Base-by-base conservation (phyloP, 2,797 vertebrate species). In the Pitangus sulphuratus region DNA sequence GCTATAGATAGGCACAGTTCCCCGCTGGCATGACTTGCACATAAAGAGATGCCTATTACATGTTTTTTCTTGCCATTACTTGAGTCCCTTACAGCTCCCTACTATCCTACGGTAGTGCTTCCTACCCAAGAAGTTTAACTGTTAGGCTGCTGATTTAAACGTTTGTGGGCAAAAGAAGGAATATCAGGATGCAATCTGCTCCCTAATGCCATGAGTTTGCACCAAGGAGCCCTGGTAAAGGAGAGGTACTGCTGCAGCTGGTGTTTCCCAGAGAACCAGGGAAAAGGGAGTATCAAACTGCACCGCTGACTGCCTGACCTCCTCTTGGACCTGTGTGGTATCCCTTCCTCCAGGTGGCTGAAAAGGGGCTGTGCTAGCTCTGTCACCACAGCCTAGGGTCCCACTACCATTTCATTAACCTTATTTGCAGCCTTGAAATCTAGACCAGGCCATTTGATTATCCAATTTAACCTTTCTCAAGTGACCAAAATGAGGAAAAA, bases 281-380 rank as follows among this genome's bases (percentile, higher is more conserved):
- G 28, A 66, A 86, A 77, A 31, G 16, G 40, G 25, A 62, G 8
- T 11, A 15, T 8, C 31, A 71, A 71, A 68, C 12, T 61, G 45
- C 3, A 48, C 7, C 1, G 0, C 0, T 26, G 48, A 15, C 17
- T 54, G 15, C 22, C 7, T 24, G 31, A 26, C 6, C 3, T 7
- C 14, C 20, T 68, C 30, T 74, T 57, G 33, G 44, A 48, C 10
- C 30, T 37, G 16, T 7, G 8, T 31, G 20, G 8, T 40, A 5
- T 10, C 6, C 15, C 24, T 37, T 86, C 22, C 44, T 45, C 61
- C 48, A 2, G 2, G 21, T 42, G 22, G 10, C 21, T 53, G 25
- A 87, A 47, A 65, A 44, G 11, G 9, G 26, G 9, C 13, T 57
- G 31, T 47, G 17, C 18, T 58, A 61, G 9, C 18, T 82, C 42